Evolutionary conservation across 2,888 invertebrate species (phyloP).

Genomic region (Deroplatys truncata): DNA sequence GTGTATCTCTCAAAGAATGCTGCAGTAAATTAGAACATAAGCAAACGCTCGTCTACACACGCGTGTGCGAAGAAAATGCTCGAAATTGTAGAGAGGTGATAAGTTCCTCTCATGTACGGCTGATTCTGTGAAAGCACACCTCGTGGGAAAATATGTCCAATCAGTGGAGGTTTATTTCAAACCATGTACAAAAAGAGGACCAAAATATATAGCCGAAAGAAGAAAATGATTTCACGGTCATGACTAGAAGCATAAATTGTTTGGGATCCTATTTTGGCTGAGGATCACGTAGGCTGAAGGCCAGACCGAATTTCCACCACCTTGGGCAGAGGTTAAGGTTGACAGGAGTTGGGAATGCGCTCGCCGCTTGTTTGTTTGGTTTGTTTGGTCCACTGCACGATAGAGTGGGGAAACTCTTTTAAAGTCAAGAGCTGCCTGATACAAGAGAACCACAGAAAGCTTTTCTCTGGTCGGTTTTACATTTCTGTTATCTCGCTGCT

Average conservation of each 20-base stretch:
- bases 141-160: background rate
- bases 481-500: too few species aligned
- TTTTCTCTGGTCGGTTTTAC: too few species aligned
- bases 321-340: background rate
- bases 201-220: background rate
- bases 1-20: too few species aligned
- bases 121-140: background rate
- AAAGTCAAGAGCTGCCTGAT: background rate
- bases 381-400: background rate
- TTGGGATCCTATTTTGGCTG: background rate
- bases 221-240: background rate
- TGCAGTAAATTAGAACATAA: too few species aligned
- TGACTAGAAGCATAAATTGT: background rate
- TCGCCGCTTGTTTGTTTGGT: background rate
- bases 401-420: background rate
- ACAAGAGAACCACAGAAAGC: background rate
- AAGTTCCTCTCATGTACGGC: background rate
- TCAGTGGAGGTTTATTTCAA: background rate
- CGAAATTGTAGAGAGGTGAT: too few species aligned
- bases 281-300: background rate
- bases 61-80: too few species aligned
- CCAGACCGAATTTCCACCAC: background rate
- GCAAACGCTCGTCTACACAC: too few species aligned
- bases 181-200: background rate
- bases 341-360: background rate